Percentiles rank a stretch among this genome's conserved stretches.
These are phyloP conservation scores for Parazoanthus swiftii DNA, from an alignment of 92 coral and sea anemone species.

Conservation along the genomic window DNA sequence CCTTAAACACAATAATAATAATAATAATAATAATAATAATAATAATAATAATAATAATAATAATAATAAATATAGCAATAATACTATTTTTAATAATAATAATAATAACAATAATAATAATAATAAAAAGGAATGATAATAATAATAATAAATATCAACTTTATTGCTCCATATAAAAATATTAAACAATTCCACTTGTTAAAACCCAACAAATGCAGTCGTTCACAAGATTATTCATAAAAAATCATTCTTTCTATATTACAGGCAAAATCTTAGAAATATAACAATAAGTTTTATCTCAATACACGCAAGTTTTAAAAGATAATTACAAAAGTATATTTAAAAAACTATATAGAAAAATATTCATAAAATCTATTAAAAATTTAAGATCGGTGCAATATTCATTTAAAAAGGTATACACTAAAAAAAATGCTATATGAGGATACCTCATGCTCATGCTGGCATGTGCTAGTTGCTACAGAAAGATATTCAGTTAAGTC, in stretches of 20 bases:
- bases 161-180: background rate
- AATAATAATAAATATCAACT: background rate
- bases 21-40: too few relatives aligned
- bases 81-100: too few relatives aligned
- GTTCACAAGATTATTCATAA: conserved; percentile 23
- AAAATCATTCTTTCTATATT: conserved; percentile 27
- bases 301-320: conserved; percentile 21
- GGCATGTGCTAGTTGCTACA: too few relatives aligned
- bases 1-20: too few relatives aligned
- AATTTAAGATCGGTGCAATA: background rate
- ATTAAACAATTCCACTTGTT: background rate
- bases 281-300: conserved; percentile 23
- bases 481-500: conserved; percentile 6
- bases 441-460: too few relatives aligned
- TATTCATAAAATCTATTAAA: background rate
- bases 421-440: too few relatives aligned
- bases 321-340: conserved; percentile 1
- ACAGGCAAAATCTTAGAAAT: conserved; percentile 26
- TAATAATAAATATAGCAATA: too few relatives aligned
- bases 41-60: too few relatives aligned
- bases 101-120: too few relatives aligned
- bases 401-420: too few relatives aligned
- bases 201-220: conserved; percentile 28
- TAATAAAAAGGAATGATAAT: too few relatives aligned
- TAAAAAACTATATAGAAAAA: background rate